phyloP scores from a whole-genome alignment of 2,113 vertebrate species.

The Telmatochromis bifrenatus region DNA sequence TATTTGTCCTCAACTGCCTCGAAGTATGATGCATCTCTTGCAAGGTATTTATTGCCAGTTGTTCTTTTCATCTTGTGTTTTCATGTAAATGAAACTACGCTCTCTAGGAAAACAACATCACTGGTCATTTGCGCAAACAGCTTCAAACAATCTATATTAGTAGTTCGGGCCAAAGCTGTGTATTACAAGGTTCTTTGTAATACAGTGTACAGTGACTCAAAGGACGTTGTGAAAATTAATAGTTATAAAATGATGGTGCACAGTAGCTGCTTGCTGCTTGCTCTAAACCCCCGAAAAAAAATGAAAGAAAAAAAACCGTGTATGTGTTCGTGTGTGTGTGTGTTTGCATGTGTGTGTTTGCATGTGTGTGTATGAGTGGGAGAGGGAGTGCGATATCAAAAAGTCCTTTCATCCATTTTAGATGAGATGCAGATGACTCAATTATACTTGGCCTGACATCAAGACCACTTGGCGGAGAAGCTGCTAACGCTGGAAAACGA shows the following conservation, averaged over 20 bases:
- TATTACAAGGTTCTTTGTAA: not conserved
- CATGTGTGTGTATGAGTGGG: not conserved
- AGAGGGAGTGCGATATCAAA: slow-evolving; percentile 12
- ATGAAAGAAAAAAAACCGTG: not conserved
- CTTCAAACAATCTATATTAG: not conserved
- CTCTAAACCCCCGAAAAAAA: not conserved
- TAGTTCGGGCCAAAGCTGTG: not conserved
- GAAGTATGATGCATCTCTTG: not conserved
- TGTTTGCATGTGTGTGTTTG: not conserved
- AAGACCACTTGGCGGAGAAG: slow-evolving; percentile 55
- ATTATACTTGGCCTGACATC: slow-evolving; percentile 67
- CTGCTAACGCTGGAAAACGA: slow-evolving; percentile 55
- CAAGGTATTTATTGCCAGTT: not conserved
- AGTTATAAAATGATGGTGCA: not conserved
- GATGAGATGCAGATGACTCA: slow-evolving; percentile 71
- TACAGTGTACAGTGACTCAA: not conserved
- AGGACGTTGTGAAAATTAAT: not conserved
- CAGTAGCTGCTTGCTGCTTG: not conserved
- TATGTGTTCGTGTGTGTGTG: not conserved
- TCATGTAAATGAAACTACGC: not conserved
- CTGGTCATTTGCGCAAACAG: not conserved
- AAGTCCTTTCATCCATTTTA: slow-evolving; percentile 70
- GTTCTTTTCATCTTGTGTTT: not conserved
- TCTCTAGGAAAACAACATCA: not conserved
- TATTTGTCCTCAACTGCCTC: not conserved